phyloP scores from a whole-genome alignment of 2,888 invertebrate species.

The Xanthia togata region DNA sequence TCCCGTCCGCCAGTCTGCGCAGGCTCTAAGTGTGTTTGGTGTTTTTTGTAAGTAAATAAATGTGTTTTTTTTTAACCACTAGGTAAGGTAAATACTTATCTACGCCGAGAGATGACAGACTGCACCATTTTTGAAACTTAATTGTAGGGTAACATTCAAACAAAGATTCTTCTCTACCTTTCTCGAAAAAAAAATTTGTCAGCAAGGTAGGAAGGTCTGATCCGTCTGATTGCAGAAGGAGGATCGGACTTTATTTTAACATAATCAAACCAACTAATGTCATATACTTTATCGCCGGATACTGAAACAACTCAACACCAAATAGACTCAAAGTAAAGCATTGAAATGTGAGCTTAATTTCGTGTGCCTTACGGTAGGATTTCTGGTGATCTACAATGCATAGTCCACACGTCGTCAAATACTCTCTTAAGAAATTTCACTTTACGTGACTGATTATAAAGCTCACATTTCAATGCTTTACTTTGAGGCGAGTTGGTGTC shows the following conservation, averaged over 20 bases:
- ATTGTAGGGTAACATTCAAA: not conserved
- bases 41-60: too few relatives aligned
- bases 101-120: not conserved
- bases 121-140: not conserved
- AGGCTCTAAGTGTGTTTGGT: too few relatives aligned
- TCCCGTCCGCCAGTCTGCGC: too few relatives aligned
- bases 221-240: not conserved
- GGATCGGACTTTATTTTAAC: not conserved
- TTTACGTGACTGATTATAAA: not conserved
- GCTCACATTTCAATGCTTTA: not conserved
- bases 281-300: not conserved
- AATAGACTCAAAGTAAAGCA: not conserved
- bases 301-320: not conserved
- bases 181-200: not conserved
- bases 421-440: not conserved
- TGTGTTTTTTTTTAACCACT: not conserved
- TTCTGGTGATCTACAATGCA: not conserved
- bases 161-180: too few relatives aligned
- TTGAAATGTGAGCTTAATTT: slow-evolving; percentile 2
- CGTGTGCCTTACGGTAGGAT: not conserved
- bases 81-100: not conserved
- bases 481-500: not conserved
- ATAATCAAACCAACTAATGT: not conserved
- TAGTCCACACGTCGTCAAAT: too few relatives aligned
- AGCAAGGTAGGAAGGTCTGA: not conserved